Base-by-base conservation (phyloP, 2,888 invertebrate species). In the Troides oblongomaculatus region DNA sequence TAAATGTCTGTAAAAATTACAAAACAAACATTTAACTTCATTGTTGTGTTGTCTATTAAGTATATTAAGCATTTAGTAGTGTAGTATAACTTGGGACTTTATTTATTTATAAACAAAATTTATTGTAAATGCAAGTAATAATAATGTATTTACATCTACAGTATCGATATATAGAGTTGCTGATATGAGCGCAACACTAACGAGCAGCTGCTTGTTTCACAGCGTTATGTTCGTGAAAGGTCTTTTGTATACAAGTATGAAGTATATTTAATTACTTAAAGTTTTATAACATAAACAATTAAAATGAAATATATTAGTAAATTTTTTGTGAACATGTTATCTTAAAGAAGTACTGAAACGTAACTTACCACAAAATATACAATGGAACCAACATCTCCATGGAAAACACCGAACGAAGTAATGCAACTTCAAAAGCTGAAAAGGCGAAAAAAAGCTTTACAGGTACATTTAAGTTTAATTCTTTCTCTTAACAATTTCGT, bases 351-450 rank as follows among this genome's bases (percentile, higher is more conserved):
- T 46, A 64, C 62, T 61, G 10, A 14, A 25, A 10, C 18, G 8
- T 8, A 61, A 62, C 7, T 50, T 21, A 14, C 6, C 14, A 17
- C n/a, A 62, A 36, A 10, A 46, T 14, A 53, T 72, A 46, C 46
- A 69, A 90, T 92, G 89, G 89, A 88, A 70, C 91, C 92, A 12
- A 80, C 87, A 21, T 93, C 93, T 68, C 93, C 93, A 87, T 95
- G 94, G 95, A 93, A 94, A 80, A 93, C 90, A 75, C 94, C 94
- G 56, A 92, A 90, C 76, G 94, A 94, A 84, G 93, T 93, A 71
- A 95, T 97, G 95, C 95, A 95, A 82, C 85, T 97, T 68, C 96
- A 96, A 84, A 94, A 95, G 75, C 84, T 97, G 72, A 96, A 96
- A 84, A 93, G 95, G 78, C 95, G 95, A 82, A 96, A 97, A 83